Evolutionary conservation across 2,888 invertebrate genomes (phyloP).

Genomic region (Chalcis sispes): DNA sequence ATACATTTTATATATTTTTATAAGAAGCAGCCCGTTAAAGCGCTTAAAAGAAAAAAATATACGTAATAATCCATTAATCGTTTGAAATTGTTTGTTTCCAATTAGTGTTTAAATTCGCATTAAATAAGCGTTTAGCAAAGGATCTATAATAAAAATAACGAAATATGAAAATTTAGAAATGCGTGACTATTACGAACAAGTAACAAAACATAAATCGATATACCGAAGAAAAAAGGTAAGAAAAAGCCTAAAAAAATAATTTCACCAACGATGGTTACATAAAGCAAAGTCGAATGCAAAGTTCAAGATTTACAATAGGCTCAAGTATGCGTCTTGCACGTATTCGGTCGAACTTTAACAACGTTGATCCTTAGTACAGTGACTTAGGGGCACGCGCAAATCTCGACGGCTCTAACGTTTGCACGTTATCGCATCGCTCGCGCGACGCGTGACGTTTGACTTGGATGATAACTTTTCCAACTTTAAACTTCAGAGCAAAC

Average conservation of each 20-base stretch:
- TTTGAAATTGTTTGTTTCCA: too few species aligned
- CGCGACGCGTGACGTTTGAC: slow-evolving; percentile 28
- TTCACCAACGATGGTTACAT: too few species aligned
- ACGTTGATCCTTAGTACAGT: slow-evolving; percentile 48
- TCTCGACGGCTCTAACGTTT: slow-evolving; percentile 21
- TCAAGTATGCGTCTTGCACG: slow-evolving; percentile 21
- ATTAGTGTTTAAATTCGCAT: too few species aligned
- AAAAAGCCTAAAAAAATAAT: too few species aligned
- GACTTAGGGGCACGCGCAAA: slow-evolving; percentile 16
- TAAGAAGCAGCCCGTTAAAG: neutral
- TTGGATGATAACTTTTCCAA: slow-evolving; percentile 16
- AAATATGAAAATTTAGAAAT: too few species aligned
- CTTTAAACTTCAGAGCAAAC: neutral
- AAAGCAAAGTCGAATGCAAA: slow-evolving; percentile 28
- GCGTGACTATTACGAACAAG: too few species aligned
- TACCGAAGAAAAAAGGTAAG: too few species aligned
- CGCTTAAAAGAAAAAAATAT: neutral
- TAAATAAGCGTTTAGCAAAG: too few species aligned
- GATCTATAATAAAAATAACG: too few species aligned
- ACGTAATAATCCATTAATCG: too few species aligned
- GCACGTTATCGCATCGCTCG: slow-evolving; percentile 23
- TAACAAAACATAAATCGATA: too few species aligned
- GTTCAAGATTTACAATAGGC: slow-evolving; percentile 51
- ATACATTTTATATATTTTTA: too few species aligned
- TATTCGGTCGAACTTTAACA: slow-evolving; percentile 24